A percentile compares a stretch with the other conserved stretches of the same genome.
These are phyloP conservation scores for Hystrix brachyura DNA, from an alignment of 2,113 vertebrate species.

Conservation along the genomic window DNA sequence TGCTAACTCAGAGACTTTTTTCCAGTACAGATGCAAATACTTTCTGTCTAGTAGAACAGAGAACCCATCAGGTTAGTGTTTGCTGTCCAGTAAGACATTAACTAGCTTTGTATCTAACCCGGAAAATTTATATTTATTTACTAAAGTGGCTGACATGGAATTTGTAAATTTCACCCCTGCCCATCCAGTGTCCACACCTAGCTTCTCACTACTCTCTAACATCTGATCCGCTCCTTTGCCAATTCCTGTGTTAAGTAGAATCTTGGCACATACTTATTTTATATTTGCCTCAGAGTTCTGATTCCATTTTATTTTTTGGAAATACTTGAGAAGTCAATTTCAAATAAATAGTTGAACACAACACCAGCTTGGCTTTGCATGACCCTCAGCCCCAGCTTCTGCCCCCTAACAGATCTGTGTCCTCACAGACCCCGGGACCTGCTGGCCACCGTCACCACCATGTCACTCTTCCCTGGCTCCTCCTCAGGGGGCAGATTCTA, in stretches of 20 bases:
- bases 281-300: background rate
- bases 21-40: slow-evolving; percentile 15
- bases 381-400: background rate
- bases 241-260: background rate
- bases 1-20: background rate
- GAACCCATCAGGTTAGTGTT: background rate
- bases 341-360: slow-evolving; percentile 1
- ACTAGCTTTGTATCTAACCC: background rate
- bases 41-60: background rate
- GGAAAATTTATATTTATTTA: background rate
- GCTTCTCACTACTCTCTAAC: background rate
- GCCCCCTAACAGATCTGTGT: background rate
- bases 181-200: background rate
- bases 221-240: background rate
- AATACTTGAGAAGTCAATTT: slow-evolving; percentile 7
- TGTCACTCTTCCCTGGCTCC: background rate
- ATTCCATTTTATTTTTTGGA: background rate
- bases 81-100: background rate
- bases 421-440: background rate
- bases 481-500: background rate
- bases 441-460: background rate
- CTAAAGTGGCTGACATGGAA: background rate
- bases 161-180: background rate
- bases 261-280: background rate
- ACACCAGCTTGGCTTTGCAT: background rate